These are phyloP conservation scores for Bufo gargarizans DNA, from an alignment of 2,113 vertebrate species.

Conservation along the genomic window DNA sequence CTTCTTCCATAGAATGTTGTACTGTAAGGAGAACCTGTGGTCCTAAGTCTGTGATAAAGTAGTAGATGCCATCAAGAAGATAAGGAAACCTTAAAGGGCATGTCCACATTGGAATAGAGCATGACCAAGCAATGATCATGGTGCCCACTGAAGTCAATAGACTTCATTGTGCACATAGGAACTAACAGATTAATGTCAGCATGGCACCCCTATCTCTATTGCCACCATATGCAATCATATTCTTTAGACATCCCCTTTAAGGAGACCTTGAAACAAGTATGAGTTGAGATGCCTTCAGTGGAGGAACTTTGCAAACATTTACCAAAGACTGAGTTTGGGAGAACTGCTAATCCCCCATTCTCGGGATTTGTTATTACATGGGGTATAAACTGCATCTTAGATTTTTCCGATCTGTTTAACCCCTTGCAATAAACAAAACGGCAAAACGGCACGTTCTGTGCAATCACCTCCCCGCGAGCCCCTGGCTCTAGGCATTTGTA, in stretches of 20 bases:
- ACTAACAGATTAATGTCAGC: too few species aligned
- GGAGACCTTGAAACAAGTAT: not conserved
- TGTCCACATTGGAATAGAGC: not conserved
- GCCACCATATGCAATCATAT: too few species aligned
- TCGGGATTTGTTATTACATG: not conserved
- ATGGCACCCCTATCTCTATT: too few species aligned
- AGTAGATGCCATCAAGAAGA: too few species aligned
- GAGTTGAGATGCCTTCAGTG: not conserved
- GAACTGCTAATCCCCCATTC: not conserved
- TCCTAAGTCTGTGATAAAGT: too few species aligned
- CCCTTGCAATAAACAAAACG: not conserved
- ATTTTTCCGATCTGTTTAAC: constrained; percentile 6
- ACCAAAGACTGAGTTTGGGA: not conserved
- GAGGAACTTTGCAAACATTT: not conserved
- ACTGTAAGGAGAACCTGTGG: not conserved
- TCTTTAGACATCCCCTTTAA: not conserved
- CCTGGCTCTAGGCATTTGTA: not conserved
- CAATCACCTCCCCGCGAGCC: not conserved
- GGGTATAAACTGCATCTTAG: not conserved
- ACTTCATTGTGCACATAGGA: too few species aligned
- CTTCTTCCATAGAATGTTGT: not conserved
- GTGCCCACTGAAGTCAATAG: not conserved
- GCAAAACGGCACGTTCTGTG: not conserved
- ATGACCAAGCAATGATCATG: not conserved
- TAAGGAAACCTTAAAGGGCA: not conserved